phyloP scores from a whole-genome alignment of 2,888 invertebrate genomes.

The Choristoneura rosaceana region DNA sequence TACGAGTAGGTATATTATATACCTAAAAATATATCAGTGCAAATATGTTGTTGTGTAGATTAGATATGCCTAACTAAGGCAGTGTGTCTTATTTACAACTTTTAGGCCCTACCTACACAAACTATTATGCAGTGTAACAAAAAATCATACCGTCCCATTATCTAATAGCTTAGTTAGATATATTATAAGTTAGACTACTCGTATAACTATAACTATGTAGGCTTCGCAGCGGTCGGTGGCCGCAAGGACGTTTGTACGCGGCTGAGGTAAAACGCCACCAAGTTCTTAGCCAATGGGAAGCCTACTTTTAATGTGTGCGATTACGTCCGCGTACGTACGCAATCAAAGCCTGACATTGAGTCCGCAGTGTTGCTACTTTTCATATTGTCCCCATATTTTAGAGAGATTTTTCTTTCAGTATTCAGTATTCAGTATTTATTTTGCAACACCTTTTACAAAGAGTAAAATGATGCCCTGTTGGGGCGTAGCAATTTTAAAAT shows the following conservation, averaged over 20 bases:
- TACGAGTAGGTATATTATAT: too few relatives aligned
- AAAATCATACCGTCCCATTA: conserved; percentile 10
- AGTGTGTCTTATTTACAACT: too few relatives aligned
- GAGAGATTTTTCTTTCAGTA: too few relatives aligned
- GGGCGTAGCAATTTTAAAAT: too few relatives aligned
- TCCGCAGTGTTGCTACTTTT: conserved; percentile 55
- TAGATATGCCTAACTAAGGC: too few relatives aligned
- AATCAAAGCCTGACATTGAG: conserved; percentile 57
- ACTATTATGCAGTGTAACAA: neutral
- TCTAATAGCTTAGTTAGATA: neutral
- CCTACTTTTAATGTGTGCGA: conserved; percentile 50
- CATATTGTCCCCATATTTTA: conserved; percentile 3
- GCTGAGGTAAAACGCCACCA: conserved; percentile 68
- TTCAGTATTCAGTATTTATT: too few relatives aligned
- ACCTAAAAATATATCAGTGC: too few relatives aligned
- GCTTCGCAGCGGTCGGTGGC: conserved; percentile 72
- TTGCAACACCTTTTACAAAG: too few relatives aligned
- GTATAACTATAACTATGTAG: conserved; percentile 49
- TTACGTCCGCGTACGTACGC: conserved; percentile 47
- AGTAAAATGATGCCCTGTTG: too few relatives aligned
- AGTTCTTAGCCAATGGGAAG: conserved; percentile 64
- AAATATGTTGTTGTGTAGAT: too few relatives aligned
- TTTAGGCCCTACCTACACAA: too few relatives aligned
- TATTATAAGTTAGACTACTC: neutral
- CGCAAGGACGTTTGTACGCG: conserved; percentile 85